Conservation (phyloP, 2,113 vertebrate genomes). For the Neodontobutis hainanensis region DNA sequence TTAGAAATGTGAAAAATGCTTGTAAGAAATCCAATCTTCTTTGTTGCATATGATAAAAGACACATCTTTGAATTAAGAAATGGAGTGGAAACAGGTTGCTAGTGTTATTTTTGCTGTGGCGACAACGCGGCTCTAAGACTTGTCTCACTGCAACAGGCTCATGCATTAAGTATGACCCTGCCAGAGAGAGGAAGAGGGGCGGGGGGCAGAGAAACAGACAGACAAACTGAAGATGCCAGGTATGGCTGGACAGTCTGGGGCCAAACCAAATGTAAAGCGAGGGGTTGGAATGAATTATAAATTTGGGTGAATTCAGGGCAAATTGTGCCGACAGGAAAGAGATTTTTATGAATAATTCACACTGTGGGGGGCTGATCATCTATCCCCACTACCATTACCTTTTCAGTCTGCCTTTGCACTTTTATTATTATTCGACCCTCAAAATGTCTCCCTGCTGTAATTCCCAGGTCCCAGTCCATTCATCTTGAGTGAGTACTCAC, state of each 20-base stretch:
- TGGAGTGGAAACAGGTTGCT: constrained; percentile 30
- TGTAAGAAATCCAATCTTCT: constrained; percentile 20
- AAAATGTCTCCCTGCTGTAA: constrained; percentile 36
- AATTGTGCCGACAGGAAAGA: constrained; percentile 74
- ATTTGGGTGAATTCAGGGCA: constrained; percentile 80
- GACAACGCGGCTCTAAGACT: constrained; percentile 58
- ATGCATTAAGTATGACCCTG: constrained; percentile 74
- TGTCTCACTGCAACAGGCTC: constrained; percentile 76
- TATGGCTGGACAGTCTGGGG: constrained; percentile 56
- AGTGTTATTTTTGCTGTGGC: constrained; percentile 49
- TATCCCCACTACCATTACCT: constrained; percentile 57
- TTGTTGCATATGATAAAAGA: constrained; percentile 29
- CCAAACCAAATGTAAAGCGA: constrained; percentile 50
- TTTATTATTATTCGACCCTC: constrained; percentile 53
- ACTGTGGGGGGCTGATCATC: constrained; percentile 66
- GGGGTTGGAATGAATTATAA: constrained; percentile 78
- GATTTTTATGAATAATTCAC: constrained; percentile 81
- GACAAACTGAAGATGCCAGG: constrained; percentile 48
- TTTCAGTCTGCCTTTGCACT: constrained; percentile 37
- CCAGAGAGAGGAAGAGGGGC: constrained; percentile 54
- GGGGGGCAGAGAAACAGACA: constrained; percentile 45
- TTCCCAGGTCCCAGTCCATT: constrained; percentile 19
- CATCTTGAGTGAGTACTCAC: constrained; percentile 15
- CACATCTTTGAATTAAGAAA: constrained; percentile 16
- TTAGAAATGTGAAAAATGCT: constrained; percentile 24